phyloP scores from a whole-genome alignment of 2,888 invertebrate species.

The Torymus tubicola region DNA sequence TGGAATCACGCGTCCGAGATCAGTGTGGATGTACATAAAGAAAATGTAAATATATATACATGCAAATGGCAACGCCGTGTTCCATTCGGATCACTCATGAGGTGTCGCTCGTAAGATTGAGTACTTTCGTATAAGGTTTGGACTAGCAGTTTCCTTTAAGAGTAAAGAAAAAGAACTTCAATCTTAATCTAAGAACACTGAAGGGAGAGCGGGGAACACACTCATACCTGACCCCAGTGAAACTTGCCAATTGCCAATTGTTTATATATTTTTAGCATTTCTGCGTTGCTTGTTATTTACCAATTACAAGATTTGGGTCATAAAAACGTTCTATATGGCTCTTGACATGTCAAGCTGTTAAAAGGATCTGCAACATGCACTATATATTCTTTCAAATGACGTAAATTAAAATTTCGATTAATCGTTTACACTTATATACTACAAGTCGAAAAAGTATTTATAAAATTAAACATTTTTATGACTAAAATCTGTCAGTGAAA shows the following conservation, averaged over 20 bases:
- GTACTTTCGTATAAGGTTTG: slow-evolving; percentile 60
- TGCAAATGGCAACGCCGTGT: slow-evolving; percentile 72
- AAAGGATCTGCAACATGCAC: no score
- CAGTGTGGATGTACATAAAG: slow-evolving; percentile 16
- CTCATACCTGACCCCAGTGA: slow-evolving; percentile 76
- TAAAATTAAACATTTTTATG: slow-evolving; percentile 21
- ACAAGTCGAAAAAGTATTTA: not conserved
- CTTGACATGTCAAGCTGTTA: no score
- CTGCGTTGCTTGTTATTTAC: slow-evolving; percentile 26
- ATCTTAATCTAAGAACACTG: slow-evolving; percentile 69
- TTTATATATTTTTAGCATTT: slow-evolving; percentile 46
- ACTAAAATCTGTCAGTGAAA: not conserved
- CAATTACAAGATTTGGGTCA: slow-evolving; percentile 24
- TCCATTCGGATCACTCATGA: slow-evolving; percentile 71
- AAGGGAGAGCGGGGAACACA: slow-evolving; percentile 73
- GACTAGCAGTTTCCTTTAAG: slow-evolving; percentile 51
- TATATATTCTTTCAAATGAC: no score
- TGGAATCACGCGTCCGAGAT: slow-evolving; percentile 42
- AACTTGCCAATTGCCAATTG: slow-evolving; percentile 74
- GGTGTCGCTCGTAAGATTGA: slow-evolving; percentile 68
- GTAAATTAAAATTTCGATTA: no score
- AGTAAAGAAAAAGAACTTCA: slow-evolving; percentile 59
- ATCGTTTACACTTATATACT: no score
- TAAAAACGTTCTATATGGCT: slow-evolving; percentile 15
- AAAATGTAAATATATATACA: slow-evolving; percentile 53